phyloP scores from a whole-genome alignment of 2,113 vertebrate species.

The Misgurnus mizolepis region DNA sequence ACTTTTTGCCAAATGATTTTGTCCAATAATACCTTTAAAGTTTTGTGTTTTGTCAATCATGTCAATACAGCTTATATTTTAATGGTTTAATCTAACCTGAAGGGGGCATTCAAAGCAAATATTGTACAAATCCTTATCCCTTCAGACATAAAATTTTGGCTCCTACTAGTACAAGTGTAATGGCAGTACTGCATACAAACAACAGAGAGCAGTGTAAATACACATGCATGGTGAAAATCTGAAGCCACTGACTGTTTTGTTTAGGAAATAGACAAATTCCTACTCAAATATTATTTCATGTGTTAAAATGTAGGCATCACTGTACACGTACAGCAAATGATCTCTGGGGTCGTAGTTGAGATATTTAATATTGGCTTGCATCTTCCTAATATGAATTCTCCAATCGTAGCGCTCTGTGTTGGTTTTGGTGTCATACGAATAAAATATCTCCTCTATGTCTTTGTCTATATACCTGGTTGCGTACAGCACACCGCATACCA shows the following conservation, averaged over 20 bases:
- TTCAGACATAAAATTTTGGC: too few relatives aligned
- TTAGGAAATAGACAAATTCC: not conserved
- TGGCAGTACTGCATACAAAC: not conserved
- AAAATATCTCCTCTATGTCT: conserved; percentile 73
- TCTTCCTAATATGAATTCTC: conserved; percentile 66
- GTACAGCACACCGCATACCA: conserved; percentile 74
- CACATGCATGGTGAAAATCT: too few relatives aligned
- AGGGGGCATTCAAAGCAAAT: too few relatives aligned
- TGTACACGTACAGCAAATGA: conserved; percentile 67
- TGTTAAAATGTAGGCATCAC: conserved; percentile 49
- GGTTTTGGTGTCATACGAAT: conserved; percentile 67
- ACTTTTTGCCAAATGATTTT: too few relatives aligned
- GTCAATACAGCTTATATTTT: too few relatives aligned
- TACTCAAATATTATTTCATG: conserved; percentile 35
- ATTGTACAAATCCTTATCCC: too few relatives aligned
- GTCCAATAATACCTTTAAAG: too few relatives aligned
- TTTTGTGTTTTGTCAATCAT: too few relatives aligned
- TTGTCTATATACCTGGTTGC: conserved; percentile 65
- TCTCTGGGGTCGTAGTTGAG: conserved; percentile 76
- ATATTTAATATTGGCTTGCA: conserved; percentile 64
- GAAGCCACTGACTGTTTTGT: too few relatives aligned
- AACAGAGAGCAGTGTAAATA: conserved; percentile 13
- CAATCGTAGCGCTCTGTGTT: conserved; percentile 65
- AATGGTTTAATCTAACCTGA: too few relatives aligned
- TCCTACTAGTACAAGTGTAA: not conserved